Base-by-base conservation (phyloP, 2,888 invertebrate species). In the Cheiracanthium punctorium region DNA sequence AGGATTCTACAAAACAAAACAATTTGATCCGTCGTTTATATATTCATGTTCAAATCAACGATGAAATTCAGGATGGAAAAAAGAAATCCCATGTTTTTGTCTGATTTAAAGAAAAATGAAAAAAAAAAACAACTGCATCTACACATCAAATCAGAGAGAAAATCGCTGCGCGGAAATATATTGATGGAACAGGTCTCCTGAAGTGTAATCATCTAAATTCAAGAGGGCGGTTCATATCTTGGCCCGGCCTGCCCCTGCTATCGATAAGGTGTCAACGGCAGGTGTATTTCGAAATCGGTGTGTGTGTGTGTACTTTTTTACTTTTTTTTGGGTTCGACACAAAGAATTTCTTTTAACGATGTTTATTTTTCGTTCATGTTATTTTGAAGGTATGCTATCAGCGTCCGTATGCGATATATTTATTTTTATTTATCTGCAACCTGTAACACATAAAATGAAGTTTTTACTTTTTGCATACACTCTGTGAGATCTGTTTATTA, bases 231-330 rank as follows among this genome's bases (percentile, higher is more conserved):
- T 41, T 48, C 65, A 37, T 32, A 32, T 10, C 48, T 30, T 41
- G 79, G 79, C 64, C 71, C 71, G 28, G 52, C 69, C 58, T 28
- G 67, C 28, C 37, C 48, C 70, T 24, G 70, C 69, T 82, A 82
- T 82, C 70, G 82, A 67, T 37, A 82, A 82, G 82, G 75, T 75
- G 82, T 82, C 82, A 82, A 69, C 75, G 30, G 69, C 82, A 82
- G 75, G 75, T 75, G 82, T 75, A 75, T 81, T 75, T 67, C 48
- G 14, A 75, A 74, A 32, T n/a, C n/a, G n/a, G n/a, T n/a, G n/a
- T n/a, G n/a, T n/a, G n/a, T n/a, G n/a, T n/a, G n/a, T n/a, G n/a
- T n/a, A n/a, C n/a, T n/a, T 69, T 52, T n/a, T 29, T 52, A 30
- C 43, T 67, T 67, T 64, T 73, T 65, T 43, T 52, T 32, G 33